A percentile compares a stretch with the other conserved stretches of the same genome.
Evolutionary conservation across 2,797 vertebrate species (phyloP).

Genomic region (Gallinago nigripennis): DNA sequence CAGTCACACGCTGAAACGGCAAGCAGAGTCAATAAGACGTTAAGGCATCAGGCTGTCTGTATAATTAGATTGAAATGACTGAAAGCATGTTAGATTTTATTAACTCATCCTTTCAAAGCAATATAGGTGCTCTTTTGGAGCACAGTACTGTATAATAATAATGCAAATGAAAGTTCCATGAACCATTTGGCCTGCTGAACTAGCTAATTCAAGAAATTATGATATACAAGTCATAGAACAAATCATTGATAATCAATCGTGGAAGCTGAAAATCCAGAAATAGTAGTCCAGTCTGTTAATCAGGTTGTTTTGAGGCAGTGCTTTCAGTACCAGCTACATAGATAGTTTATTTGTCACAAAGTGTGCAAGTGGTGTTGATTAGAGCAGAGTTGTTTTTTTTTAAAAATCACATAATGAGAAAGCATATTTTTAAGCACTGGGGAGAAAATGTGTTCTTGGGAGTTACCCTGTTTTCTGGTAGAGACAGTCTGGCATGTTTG

Average conservation of each 20-base stretch:
- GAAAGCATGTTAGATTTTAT: not conserved
- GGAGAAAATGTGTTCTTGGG: not conserved
- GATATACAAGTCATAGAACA: not conserved
- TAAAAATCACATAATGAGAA: not conserved
- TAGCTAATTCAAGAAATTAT: not conserved
- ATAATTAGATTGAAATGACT: not conserved
- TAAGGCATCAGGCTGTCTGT: rapidly evolving
- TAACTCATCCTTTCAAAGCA: not conserved
- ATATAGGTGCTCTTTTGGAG: not conserved
- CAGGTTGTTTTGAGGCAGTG: not conserved
- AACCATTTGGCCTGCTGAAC: not conserved
- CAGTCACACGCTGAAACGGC: rapidly evolving
- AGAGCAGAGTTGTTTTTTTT: not conserved
- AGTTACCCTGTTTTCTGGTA: not conserved
- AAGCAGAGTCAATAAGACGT: not conserved
- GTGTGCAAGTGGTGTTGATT: not conserved
- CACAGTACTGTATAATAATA: not conserved
- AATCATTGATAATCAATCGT: not conserved
- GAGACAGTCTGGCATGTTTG: not conserved
- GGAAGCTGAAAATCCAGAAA: not conserved
- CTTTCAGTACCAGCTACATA: not conserved
- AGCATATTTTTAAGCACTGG: not conserved
- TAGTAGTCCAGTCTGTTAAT: not conserved
- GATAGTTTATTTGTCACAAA: not conserved
- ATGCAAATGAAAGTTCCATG: not conserved